These are phyloP conservation scores for Ladona fulva DNA, from an alignment of 1,140 invertebrate species.

Conservation along the genomic window DNA sequence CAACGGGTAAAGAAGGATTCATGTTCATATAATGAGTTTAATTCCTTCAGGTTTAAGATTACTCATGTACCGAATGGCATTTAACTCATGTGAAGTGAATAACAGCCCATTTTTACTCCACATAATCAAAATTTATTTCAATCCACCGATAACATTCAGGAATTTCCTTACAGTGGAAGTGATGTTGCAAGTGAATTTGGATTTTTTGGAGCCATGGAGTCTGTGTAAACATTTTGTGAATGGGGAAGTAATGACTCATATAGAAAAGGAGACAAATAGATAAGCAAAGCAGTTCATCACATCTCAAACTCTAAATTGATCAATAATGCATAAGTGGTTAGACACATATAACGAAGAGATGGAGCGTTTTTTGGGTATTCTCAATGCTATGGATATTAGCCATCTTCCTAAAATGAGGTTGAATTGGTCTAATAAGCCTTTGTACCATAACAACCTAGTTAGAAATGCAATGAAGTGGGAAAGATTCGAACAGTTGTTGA, in stretches of 20 bases:
- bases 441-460: slow-evolving; percentile 21
- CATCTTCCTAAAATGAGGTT: slow-evolving; percentile 21
- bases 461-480: slow-evolving; percentile 30
- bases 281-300: slow-evolving; percentile 21
- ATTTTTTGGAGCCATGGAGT: no score
- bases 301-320: slow-evolving; percentile 4
- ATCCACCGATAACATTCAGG: no score
- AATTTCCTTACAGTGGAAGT: no score
- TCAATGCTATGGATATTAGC: slow-evolving; percentile 26
- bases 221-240: no score
- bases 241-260: slow-evolving; percentile 19
- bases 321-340: slow-evolving; percentile 17
- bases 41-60: no score
- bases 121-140: no score
- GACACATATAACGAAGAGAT: slow-evolving; percentile 24
- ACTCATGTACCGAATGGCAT: no score
- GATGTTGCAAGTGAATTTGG: no score
- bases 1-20: no score
- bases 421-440: slow-evolving; percentile 25
- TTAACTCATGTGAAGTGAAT: no score
- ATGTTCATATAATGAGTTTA: no score
- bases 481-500: slow-evolving; percentile 32
- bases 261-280: slow-evolving; percentile 24
- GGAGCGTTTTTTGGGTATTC: slow-evolving; percentile 25
- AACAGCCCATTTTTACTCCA: no score